A percentile compares a stretch with the other conserved stretches of the same genome.
These are phyloP conservation scores for Myanophis thanlyinensis DNA, from an alignment of 2,113 vertebrate species.

Conservation along the genomic window DNA sequence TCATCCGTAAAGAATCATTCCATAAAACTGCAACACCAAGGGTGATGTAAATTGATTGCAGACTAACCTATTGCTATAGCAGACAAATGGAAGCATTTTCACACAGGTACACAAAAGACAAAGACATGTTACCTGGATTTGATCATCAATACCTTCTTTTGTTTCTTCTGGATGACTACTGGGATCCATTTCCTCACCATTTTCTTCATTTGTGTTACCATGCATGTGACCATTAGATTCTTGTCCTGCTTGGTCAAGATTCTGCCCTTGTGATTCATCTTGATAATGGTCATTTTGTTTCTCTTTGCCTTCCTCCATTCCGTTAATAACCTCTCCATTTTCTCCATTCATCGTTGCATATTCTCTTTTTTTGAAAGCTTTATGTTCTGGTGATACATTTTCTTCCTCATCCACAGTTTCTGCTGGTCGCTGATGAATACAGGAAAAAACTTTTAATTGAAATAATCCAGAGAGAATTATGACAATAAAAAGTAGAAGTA, in stretches of 20 bases:
- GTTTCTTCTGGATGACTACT: conserved; percentile 45
- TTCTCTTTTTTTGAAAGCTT: conserved; percentile 2
- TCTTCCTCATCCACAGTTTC: conserved; percentile 80
- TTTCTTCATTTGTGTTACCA: conserved; percentile 51
- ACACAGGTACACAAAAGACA: conserved; percentile 9
- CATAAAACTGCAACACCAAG: background rate
- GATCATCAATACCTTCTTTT: conserved; percentile 37
- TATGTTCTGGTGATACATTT: conserved; percentile 55
- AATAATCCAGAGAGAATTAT: rapidly evolving
- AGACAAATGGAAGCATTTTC: background rate
- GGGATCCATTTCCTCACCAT: conserved; percentile 53
- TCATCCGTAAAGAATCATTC: background rate
- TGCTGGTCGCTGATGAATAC: conserved; percentile 68
- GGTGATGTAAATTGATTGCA: background rate
- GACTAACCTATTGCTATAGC: conserved; percentile 13
- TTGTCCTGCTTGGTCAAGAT: background rate
- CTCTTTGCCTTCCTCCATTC: conserved; percentile 25
- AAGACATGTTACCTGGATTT: conserved; percentile 62
- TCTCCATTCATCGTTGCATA: conserved; percentile 49
- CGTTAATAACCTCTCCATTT: conserved; percentile 1
- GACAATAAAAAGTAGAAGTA: conserved; percentile 10
- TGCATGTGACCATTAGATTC: background rate
- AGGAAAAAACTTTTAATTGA: conserved; percentile 37
- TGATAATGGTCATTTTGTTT: conserved; percentile 29
- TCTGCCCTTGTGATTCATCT: conserved; percentile 38